These are phyloP conservation scores for Gerris lacustris DNA, from an alignment of 2,888 invertebrate genomes.

Conservation along the genomic window DNA sequence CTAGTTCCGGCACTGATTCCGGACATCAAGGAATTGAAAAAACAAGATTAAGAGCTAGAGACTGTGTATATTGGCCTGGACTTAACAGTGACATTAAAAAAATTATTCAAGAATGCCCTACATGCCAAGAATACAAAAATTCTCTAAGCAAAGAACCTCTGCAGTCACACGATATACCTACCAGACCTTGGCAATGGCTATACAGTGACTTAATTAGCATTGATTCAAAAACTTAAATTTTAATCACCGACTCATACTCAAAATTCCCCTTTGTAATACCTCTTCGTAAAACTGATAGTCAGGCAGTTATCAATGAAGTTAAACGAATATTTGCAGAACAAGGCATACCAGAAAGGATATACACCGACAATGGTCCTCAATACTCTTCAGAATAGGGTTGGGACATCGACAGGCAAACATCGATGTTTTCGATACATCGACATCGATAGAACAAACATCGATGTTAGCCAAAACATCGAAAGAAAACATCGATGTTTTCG, in stretches of 20 bases:
- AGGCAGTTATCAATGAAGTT: not conserved
- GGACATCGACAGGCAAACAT: too few relatives aligned
- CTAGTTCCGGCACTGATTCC: too few relatives aligned
- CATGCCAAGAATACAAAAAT: not conserved
- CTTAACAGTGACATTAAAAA: not conserved
- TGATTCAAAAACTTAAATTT: not conserved
- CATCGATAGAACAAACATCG: too few relatives aligned
- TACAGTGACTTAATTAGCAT: not conserved
- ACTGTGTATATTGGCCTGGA: not conserved
- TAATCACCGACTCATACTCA: not conserved
- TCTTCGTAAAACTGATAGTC: not conserved
- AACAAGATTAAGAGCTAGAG: not conserved
- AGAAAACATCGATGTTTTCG: too few relatives aligned
- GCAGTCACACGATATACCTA: not conserved
- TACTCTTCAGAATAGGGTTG: not conserved
- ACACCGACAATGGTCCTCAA: not conserved
- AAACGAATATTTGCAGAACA: not conserved
- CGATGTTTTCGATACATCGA: too few relatives aligned
- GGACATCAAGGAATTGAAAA: not conserved
- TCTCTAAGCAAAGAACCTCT: not conserved
- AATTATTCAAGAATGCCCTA: too few relatives aligned
- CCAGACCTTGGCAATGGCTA: not conserved
- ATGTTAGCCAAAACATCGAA: too few relatives aligned
- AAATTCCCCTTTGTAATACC: not conserved
- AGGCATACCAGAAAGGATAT: not conserved